These are phyloP conservation scores for Spizaetus ornatus DNA, from an alignment of 2,113 vertebrate species.

Conservation along the genomic window DNA sequence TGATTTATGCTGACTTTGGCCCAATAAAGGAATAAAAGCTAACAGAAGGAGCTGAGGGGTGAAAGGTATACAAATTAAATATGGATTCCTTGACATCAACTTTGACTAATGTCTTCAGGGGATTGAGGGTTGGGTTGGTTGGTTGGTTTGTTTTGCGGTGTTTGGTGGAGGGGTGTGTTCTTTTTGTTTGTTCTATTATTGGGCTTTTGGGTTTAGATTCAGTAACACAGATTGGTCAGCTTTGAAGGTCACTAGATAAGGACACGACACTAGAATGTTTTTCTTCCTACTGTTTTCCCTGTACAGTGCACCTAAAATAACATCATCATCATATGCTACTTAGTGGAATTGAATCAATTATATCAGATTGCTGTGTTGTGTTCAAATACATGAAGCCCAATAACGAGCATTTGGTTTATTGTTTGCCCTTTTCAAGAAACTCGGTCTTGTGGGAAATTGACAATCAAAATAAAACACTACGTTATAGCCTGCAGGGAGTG, in stretches of 20 bases:
- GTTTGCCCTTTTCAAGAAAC: neutral
- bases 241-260: slow-evolving; percentile 3
- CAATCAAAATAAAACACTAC: neutral
- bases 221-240: neutral
- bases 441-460: neutral
- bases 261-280: neutral
- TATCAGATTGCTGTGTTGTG: neutral
- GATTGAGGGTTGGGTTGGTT: neutral
- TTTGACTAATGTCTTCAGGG: neutral
- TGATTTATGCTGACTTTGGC: neutral
- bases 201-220: neutral
- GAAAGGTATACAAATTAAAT: neutral
- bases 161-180: neutral
- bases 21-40: neutral
- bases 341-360: slow-evolving; percentile 19
- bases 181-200: neutral
- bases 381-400: neutral
- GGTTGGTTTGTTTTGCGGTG: neutral
- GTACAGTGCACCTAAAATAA: slow-evolving; percentile 17
- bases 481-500: neutral
- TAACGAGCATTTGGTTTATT: slow-evolving; percentile 27
- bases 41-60: neutral
- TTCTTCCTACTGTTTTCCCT: neutral
- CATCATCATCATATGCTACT: neutral
- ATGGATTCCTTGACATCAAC: neutral